Percentiles rank a stretch among this genome's conserved stretches.
These are phyloP conservation scores for Dolichoris vasculosae DNA, from an alignment of 1,140 invertebrate species.

Conservation along the genomic window DNA sequence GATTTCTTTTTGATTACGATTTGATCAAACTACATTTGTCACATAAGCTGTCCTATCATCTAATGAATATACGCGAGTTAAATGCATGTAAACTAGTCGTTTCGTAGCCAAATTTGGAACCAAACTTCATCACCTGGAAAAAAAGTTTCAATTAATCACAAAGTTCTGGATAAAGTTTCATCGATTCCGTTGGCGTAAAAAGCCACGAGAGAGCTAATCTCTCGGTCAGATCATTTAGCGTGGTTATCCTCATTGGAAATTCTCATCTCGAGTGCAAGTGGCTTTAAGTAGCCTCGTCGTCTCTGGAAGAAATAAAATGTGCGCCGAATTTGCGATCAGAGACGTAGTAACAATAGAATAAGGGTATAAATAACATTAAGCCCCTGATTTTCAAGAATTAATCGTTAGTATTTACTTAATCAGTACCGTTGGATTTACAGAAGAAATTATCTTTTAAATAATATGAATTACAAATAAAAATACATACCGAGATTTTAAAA, in stretches of 20 bases:
- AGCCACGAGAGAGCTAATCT: constrained; percentile 16
- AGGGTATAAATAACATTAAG: neutral
- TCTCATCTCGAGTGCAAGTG: constrained; percentile 23
- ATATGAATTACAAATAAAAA: neutral
- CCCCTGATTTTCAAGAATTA: no score
- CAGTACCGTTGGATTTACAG: neutral
- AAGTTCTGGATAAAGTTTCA: constrained; percentile 15
- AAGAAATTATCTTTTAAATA: neutral
- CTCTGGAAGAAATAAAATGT: neutral
- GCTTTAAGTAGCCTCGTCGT: neutral
- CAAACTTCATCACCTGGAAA: neutral
- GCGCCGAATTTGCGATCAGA: constrained; percentile 10
- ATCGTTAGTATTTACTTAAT: no score
- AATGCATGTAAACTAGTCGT: neutral
- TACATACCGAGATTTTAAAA: neutral
- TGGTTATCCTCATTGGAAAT: constrained; percentile 12
- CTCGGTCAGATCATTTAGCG: neutral
- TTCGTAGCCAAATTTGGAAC: neutral
- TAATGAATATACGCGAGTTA: no score
- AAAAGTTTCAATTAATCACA: constrained; percentile 36
- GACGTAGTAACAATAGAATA: neutral
- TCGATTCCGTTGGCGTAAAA: neutral
- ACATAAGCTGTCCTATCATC: no score
- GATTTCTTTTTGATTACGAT: no score
- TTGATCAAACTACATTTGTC: no score